phyloP scores from a whole-genome alignment of 2,888 invertebrate genomes.

The Seira musarum region DNA sequence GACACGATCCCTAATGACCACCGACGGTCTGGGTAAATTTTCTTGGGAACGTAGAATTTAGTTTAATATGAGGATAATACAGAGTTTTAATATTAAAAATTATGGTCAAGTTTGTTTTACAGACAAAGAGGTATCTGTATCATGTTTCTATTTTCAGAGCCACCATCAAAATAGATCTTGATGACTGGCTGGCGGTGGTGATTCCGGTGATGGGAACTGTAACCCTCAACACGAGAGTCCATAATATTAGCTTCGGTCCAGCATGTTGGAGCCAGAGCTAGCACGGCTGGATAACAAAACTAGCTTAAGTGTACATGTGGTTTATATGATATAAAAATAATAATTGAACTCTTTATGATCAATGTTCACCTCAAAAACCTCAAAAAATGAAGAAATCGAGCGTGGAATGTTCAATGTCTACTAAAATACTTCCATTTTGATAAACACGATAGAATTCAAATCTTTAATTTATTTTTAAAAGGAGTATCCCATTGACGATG shows the following conservation, averaged over 20 bases:
- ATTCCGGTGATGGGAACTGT: not conserved
- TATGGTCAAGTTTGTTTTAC: not conserved
- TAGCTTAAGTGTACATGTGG: not conserved
- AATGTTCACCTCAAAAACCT: slow-evolving; percentile 10
- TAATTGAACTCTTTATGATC: slow-evolving; percentile 4
- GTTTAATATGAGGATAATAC: slow-evolving; percentile 16
- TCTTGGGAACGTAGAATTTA: too few relatives aligned
- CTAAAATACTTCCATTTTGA: not conserved
- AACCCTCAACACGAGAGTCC: slow-evolving; percentile 8
- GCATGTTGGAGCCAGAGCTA: slow-evolving; percentile 35
- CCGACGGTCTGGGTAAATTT: slow-evolving; percentile 16
- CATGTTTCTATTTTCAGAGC: slow-evolving; percentile 11
- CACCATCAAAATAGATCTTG: not conserved
- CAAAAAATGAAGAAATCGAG: slow-evolving; percentile 16
- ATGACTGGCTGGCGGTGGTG: slow-evolving; percentile 15
- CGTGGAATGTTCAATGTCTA: not conserved
- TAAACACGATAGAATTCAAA: not conserved
- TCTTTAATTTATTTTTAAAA: slow-evolving; percentile 45
- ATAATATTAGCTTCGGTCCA: not conserved
- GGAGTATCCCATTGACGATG: slow-evolving; percentile 35
- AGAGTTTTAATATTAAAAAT: slow-evolving; percentile 14
- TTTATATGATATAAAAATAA: not conserved
- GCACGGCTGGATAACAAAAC: not conserved
- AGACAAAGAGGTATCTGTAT: slow-evolving; percentile 5
- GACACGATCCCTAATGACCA: slow-evolving; percentile 36